These are phyloP conservation scores for Pinctada fucata DNA, from an alignment of 2,888 invertebrate species.

Conservation along the genomic window DNA sequence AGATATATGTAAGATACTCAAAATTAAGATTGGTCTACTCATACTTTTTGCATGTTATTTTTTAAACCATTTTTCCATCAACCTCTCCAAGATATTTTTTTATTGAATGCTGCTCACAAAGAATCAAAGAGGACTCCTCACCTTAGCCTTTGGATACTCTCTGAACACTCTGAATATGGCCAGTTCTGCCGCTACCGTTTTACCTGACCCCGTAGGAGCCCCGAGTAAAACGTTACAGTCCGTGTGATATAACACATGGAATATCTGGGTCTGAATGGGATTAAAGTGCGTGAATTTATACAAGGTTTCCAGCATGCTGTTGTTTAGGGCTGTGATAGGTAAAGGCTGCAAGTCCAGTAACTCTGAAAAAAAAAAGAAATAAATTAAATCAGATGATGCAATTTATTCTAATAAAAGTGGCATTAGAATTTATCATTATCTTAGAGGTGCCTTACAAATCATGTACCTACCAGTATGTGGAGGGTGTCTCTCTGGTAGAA, in stretches of 20 bases:
- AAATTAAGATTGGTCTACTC: no score
- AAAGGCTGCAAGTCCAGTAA: conserved; percentile 93
- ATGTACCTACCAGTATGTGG: background rate
- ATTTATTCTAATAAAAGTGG: background rate
- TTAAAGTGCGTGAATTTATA: conserved; percentile 97
- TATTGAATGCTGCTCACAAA: no score
- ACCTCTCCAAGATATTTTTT: no score
- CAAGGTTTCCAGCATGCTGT: conserved; percentile 86
- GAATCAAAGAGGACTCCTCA: no score
- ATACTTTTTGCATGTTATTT: no score
- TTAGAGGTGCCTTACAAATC: background rate
- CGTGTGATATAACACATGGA: conserved; percentile 96
- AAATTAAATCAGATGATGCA: background rate
- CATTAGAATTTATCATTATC: no score
- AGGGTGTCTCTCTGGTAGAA: no score
- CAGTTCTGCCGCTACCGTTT: conserved; percentile 98
- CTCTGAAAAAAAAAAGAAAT: conserved; percentile 80
- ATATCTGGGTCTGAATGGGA: conserved; percentile 98
- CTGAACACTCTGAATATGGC: conserved; percentile 96
- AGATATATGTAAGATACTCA: no score
- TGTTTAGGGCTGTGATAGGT: conserved; percentile 88
- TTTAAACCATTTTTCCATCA: no score
- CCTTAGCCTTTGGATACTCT: conserved; percentile 83
- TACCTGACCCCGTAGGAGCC: conserved; percentile 97
- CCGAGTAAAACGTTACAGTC: conserved; percentile 92